Percentiles rank a stretch among this genome's conserved stretches.
Evolutionary conservation across 2,888 invertebrate species (phyloP).

Genomic region (Tachina lurida): DNA sequence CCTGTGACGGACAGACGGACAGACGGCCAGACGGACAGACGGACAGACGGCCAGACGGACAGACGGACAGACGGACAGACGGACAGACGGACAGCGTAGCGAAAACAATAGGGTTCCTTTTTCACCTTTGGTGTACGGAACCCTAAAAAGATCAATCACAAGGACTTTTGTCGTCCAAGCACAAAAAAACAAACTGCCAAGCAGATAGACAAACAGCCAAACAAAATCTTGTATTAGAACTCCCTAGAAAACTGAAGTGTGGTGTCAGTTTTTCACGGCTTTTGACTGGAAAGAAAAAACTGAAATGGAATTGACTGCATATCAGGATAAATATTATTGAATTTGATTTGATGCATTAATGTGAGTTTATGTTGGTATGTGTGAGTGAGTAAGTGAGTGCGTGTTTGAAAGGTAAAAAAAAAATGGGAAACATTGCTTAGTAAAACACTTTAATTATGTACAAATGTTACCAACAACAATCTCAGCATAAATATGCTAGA

Average conservation of each 20-base stretch:
- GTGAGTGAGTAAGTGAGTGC: not conserved
- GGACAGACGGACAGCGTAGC: no score
- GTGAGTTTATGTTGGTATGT: no score
- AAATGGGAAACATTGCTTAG: conserved; percentile 43
- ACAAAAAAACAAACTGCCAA: not conserved
- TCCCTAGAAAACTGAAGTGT: conserved; percentile 29
- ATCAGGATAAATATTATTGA: conserved; percentile 58
- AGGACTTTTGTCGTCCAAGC: not conserved
- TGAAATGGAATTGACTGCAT: conserved; percentile 64
- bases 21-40: no score
- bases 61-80: no score
- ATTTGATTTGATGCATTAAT: conserved; percentile 3
- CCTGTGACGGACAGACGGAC: no score
- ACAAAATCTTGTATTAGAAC: conserved; percentile 7
- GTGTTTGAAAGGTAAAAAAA: not conserved
- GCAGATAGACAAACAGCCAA: not conserved
- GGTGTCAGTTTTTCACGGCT: conserved; percentile 61
- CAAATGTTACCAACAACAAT: conserved; percentile 58
- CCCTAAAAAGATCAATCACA: conserved; percentile 65
- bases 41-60: no score
- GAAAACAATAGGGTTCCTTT: no score
- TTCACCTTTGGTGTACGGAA: no score
- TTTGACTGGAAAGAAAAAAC: conserved; percentile 23
- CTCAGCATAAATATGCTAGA: conserved; percentile 37
- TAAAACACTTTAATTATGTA: conserved; percentile 41